phyloP scores from a whole-genome alignment of 2,113 vertebrate species.

The Rhynchopsitta pachyrhyncha region DNA sequence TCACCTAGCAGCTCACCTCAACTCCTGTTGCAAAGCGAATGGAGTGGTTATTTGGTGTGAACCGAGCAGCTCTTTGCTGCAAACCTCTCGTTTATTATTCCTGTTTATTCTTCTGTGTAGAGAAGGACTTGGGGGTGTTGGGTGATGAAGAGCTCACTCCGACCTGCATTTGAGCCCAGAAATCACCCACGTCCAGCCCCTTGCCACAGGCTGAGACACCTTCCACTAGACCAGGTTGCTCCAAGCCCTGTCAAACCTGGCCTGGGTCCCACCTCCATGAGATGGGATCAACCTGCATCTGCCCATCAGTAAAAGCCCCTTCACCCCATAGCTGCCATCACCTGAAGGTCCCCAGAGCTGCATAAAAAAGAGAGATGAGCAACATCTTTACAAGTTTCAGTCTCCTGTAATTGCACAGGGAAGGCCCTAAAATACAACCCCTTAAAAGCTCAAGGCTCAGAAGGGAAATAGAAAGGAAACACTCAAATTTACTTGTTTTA shows the following conservation, averaged over 20 bases:
- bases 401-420: neutral
- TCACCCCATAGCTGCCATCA: accelerated
- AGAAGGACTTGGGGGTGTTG: neutral
- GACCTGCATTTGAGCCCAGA: neutral
- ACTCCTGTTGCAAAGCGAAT: neutral
- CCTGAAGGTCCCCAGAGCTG: neutral
- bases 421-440: neutral
- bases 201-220: neutral
- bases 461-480: conserved; percentile 16
- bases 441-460: neutral
- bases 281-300: neutral
- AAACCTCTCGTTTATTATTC: neutral
- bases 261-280: neutral
- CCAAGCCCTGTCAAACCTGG: neutral
- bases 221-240: neutral
- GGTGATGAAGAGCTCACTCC: neutral
- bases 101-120: neutral
- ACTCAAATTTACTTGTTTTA: conserved; percentile 7
- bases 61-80: neutral
- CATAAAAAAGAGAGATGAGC: neutral
- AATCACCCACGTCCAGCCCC: neutral
- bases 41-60: neutral
- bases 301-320: neutral
- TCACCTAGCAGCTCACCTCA: neutral
- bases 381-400: neutral